Evolutionary conservation across 2,888 invertebrate species (phyloP), one percentile per base, ranked within the genome.

Genomic region (Tenthredo mesomela): DNA sequence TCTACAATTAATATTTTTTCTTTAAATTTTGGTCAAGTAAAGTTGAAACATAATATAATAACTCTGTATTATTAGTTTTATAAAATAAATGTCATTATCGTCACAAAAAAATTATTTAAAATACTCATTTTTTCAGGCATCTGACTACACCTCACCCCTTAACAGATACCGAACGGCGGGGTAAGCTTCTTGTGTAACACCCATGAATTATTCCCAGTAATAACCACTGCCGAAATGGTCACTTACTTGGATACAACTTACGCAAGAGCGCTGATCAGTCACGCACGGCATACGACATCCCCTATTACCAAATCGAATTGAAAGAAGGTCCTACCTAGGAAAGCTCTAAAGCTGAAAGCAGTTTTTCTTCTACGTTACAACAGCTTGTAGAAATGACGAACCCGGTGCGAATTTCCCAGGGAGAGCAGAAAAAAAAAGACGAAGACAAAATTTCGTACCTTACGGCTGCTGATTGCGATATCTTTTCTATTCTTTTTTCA

Each of bases 201-300:
- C 33, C 6, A 50, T 40, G 33, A 54, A 50, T 33, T 77, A 29
- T 10, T 47, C 12, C 5, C n/a, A 50, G 21, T 75, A 54, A 77
- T 18, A 73, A 12, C 43, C n/a, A 40, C 21, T n/a, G 40, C n/a
- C 9, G 7, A 50, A 50, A 77, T 77, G 54, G 29, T 54, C 77
- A 77, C 54, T 77, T 77, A 18, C 29, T 77, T 25, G 54, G 29
- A 50, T 50, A 77, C 15, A 33, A 54, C 18, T 77, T 50, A 77
- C 77, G 54, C 37, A 73, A 73, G 77, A 50, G n/a, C 6, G 77
- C 77, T 77, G 77, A 77, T 77, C 7, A 25, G 54, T 77, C 77
- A 77, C 77, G 77, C 54, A 54, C 29, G 50, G 21, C 77, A 77
- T 40, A 6, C 33, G 77, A 77, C 54, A 54, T 77, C 33, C 25